Conservation (phyloP, 1,140 invertebrate genomes). For the Trichomalopsis sarcophagae region DNA sequence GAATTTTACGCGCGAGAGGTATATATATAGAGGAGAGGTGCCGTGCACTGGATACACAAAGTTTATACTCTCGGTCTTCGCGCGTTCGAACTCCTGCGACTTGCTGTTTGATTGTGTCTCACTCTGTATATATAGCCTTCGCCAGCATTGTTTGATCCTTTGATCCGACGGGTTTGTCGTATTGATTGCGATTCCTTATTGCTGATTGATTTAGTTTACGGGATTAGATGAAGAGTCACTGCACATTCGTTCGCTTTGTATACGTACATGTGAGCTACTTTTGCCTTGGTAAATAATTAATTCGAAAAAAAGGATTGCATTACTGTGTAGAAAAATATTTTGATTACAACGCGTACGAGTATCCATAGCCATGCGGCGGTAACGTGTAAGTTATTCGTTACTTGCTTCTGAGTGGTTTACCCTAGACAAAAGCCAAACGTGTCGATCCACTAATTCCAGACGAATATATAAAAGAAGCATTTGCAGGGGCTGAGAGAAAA, state of each 20-base stretch:
- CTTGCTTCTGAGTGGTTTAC: conserved; percentile 12
- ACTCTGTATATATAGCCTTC: background rate
- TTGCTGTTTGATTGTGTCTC: conserved; percentile 40
- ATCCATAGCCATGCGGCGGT: background rate
- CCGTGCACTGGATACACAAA: background rate
- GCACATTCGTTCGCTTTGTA: background rate
- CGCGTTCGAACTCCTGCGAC: background rate
- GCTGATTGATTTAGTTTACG: conserved; percentile 24
- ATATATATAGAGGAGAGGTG: background rate
- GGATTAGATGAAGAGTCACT: background rate
- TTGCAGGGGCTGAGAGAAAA: conserved; percentile 1
- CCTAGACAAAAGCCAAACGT: conserved; percentile 29
- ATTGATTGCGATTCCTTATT: conserved; percentile 46
- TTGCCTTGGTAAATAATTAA: background rate
- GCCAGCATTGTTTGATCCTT: conserved; percentile 44
- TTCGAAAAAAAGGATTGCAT: background rate
- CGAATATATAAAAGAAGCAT: conserved; percentile 24
- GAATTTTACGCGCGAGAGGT: conserved; percentile 12
- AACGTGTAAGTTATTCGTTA: conserved; percentile 23
- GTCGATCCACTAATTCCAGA: conserved; percentile 33
- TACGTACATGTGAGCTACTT: background rate
- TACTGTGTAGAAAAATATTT: background rate
- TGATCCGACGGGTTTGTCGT: conserved; percentile 31
- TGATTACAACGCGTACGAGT: background rate
- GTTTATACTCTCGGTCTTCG: conserved; percentile 21